phyloP scores from a whole-genome alignment of 2,888 invertebrate species.

The Dorcus hopei region DNA sequence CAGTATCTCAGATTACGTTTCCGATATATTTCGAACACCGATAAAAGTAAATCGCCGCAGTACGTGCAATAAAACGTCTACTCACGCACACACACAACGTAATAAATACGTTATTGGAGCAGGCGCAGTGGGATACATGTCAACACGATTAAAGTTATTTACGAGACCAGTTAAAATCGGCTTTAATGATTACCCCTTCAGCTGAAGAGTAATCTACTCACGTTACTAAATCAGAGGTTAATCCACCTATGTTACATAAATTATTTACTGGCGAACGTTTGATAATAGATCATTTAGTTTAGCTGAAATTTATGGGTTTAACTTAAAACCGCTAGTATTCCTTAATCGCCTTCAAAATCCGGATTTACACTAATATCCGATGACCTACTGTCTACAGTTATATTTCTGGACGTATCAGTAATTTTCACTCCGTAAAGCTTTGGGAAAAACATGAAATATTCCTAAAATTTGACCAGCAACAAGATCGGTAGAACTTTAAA shows the following conservation, averaged over 20 bases:
- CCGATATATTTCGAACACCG: no score
- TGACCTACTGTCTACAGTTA: no score
- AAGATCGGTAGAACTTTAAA: no score
- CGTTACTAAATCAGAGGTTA: constrained; percentile 37
- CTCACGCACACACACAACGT: no score
- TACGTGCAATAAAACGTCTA: no score
- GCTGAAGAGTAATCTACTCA: constrained; percentile 33
- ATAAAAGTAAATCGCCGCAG: no score
- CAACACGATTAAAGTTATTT: constrained; percentile 32
- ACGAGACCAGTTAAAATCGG: constrained; percentile 33
- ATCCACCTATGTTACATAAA: constrained; percentile 36
- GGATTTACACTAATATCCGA: no score
- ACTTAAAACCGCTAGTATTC: constrained; percentile 3
- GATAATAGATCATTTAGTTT: constrained; percentile 33
- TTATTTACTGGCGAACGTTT: constrained; percentile 32
- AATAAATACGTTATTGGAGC: background rate
- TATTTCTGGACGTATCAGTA: no score
- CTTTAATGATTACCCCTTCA: constrained; percentile 35
- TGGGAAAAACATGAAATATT: no score
- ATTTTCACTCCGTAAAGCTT: no score
- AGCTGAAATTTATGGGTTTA: constrained; percentile 26
- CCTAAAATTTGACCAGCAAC: no score
- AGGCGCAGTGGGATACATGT: constrained; percentile 27
- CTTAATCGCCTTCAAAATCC: background rate
- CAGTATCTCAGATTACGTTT: no score